These are phyloP conservation scores for Sus cebifrons DNA, from an alignment of 2,797 vertebrate species.

Conservation along the genomic window DNA sequence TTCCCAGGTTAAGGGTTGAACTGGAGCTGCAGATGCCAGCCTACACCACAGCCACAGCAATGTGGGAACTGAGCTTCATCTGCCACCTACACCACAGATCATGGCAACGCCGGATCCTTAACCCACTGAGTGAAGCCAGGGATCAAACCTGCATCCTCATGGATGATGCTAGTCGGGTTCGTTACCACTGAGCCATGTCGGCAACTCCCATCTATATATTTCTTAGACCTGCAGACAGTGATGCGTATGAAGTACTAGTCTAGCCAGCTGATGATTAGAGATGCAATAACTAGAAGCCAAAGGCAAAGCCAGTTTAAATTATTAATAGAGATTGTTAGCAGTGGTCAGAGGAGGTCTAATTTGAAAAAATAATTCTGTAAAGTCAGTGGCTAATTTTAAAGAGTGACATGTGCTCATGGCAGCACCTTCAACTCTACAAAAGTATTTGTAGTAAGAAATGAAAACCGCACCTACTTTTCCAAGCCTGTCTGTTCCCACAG, in stretches of 20 bases:
- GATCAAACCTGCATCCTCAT: too few species aligned
- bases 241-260: neutral
- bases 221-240: neutral
- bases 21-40: too few species aligned
- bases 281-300: neutral
- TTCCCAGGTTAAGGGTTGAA: too few species aligned
- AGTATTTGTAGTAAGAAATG: conserved; percentile 17
- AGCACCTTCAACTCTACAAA: conserved; percentile 17
- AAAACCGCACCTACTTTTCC: neutral
- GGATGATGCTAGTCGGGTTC: too few species aligned
- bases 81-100: too few species aligned
- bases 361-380: conserved; percentile 48
- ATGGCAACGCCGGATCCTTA: too few species aligned
- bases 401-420: conserved; percentile 11
- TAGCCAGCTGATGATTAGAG: neutral
- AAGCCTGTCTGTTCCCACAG: conserved; percentile 57
- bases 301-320: conserved; percentile 53
- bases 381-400: conserved; percentile 17
- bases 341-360: neutral
- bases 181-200: too few species aligned
- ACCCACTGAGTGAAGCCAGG: too few species aligned
- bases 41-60: too few species aligned
- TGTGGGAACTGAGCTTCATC: too few species aligned
- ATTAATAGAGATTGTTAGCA: neutral
- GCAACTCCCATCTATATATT: neutral